These are phyloP conservation scores for Pristis pectinata DNA, from an alignment of 2,797 vertebrate genomes.

Conservation along the genomic window DNA sequence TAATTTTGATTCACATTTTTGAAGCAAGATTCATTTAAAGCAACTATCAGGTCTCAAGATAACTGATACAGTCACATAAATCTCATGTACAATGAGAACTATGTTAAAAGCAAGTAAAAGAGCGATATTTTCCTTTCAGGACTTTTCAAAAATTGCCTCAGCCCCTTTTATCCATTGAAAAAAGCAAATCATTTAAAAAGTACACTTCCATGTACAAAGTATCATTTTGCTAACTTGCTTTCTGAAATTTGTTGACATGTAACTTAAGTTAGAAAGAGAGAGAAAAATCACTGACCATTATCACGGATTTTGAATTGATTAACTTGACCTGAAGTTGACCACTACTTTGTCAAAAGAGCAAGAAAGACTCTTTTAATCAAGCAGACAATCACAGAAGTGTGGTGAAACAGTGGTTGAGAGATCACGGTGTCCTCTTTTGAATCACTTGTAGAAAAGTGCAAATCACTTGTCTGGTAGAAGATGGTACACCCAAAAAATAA, in stretches of 20 bases:
- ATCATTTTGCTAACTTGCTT: neutral
- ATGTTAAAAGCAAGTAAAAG: neutral
- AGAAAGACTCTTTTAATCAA: neutral
- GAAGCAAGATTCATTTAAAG: neutral
- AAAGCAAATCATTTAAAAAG: neutral
- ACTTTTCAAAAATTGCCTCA: neutral
- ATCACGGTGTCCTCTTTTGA: neutral
- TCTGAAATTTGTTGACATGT: neutral
- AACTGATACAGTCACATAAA: neutral
- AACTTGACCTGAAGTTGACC: neutral
- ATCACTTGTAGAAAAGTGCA: neutral
- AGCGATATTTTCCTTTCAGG: neutral
- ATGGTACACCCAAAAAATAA: neutral
- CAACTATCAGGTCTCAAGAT: neutral
- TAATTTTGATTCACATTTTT: neutral
- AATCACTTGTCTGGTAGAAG: neutral
- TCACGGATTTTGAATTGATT: constrained; percentile 29
- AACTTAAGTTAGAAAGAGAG: neutral
- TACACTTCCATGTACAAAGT: neutral
- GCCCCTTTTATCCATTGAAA: neutral
- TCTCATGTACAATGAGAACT: neutral
- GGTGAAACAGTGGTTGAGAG: neutral
- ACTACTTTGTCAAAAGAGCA: neutral
- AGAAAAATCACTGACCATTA: neutral
- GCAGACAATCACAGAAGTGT: neutral